Evolutionary conservation across 2,888 invertebrate genomes (phyloP), one percentile per base, ranked within the genome.

Genomic region (Anaspis maculata): DNA sequence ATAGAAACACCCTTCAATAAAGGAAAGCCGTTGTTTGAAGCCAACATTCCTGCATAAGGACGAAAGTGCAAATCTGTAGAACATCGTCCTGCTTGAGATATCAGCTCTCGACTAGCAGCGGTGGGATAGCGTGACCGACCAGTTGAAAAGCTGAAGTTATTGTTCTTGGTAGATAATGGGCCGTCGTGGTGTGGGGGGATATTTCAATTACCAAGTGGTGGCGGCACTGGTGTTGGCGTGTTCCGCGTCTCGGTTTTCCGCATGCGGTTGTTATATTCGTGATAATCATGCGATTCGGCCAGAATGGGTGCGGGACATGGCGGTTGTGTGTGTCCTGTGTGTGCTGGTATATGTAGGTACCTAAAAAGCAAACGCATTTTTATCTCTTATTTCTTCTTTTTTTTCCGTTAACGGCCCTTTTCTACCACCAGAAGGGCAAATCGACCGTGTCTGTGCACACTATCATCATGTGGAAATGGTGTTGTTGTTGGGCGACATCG

Each of bases 101-200:
- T n/a, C n/a, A n/a, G n/a, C n/a, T n/a, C 9, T 19, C 19, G 19
- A 9, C 19, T 19, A 19, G 19, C 28, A 30, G n/a, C n/a, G n/a
- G n/a, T n/a, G n/a, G n/a, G n/a, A 37, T 41, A 25, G 41, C 41
- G 41, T 41, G 41, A 41, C 41, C 38, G 26, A 41, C 41, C 38
- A 25, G 35, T 38, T 35, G 38, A 41, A 38, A 41, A 41, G 41
- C 36, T 32, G 34, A 34, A 34, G 30, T 38, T 34, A 38, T 38
- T 41, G 41, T 41, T 38, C 32, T 22, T 26, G 27, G 22, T 29
- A 41, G 37, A 41, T 41, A 38, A 37, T 32, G 24, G n/a, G n/a
- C n/a, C n/a, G n/a, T n/a, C n/a, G n/a, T n/a, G 32, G 13, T 13
- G 11, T 30, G 32, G 26, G 29, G 25, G 34, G 27, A 41, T 37